phyloP scores from a whole-genome alignment of 2,113 vertebrate genomes.

The Gobio gobio region DNA sequence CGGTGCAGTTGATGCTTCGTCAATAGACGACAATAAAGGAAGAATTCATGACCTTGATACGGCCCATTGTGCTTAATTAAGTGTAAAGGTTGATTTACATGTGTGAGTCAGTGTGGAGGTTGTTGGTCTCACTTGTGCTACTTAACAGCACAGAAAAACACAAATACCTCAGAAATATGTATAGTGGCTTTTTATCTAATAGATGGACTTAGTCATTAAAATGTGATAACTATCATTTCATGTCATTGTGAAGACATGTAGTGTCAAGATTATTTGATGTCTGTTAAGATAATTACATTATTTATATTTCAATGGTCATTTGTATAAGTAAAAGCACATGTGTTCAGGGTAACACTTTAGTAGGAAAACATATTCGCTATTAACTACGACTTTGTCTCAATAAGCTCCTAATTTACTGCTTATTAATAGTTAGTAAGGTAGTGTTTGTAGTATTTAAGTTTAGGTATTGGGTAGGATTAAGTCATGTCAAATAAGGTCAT shows the following conservation, averaged over 20 bases:
- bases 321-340: neutral
- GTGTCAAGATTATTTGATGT: neutral
- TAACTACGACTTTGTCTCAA: no score
- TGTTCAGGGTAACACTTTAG: neutral
- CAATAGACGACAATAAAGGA: slow-evolving; percentile 78
- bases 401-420: no score
- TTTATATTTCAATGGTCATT: neutral
- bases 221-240: neutral
- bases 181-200: neutral
- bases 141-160: slow-evolving; percentile 26
- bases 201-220: neutral
- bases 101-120: slow-evolving; percentile 61
- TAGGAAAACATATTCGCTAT: no score
- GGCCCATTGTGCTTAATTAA: slow-evolving; percentile 78
- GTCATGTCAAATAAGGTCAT: no score
- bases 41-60: slow-evolving; percentile 76
- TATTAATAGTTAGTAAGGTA: no score
- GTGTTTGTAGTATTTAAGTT: no score
- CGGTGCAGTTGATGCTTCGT: slow-evolving; percentile 76
- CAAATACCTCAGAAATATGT: neutral
- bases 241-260: neutral
- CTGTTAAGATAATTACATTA: neutral
- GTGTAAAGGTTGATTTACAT: slow-evolving; percentile 78
- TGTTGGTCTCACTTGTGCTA: neutral
- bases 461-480: no score